A percentile compares a stretch with the other conserved stretches of the same genome.
Evolutionary conservation across 2,113 vertebrate species (phyloP).

Genomic region (Hippocampus barbouri): DNA sequence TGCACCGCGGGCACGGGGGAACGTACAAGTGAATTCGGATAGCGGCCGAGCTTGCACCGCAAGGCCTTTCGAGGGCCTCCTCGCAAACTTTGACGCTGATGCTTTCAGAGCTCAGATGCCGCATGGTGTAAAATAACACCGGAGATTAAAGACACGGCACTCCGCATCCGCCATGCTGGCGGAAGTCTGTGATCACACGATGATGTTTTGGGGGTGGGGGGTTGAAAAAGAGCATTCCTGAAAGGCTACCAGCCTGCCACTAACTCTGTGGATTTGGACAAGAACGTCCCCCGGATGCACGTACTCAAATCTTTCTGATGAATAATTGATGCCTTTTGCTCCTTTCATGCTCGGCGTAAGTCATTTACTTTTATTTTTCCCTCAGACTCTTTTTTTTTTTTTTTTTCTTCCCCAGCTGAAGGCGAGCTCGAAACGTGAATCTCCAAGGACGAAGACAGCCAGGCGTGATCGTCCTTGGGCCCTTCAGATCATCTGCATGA

Average conservation of each 20-base stretch:
- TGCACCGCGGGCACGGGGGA: neutral
- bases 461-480: neutral
- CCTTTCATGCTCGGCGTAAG: neutral
- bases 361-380: neutral
- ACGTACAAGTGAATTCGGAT: neutral
- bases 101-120: neutral
- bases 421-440: neutral
- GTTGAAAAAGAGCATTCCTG: neutral
- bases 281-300: neutral
- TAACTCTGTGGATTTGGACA: neutral
- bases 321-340: constrained; percentile 1
- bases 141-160: neutral
- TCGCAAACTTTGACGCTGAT: neutral
- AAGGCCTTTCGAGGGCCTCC: neutral
- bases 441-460: neutral
- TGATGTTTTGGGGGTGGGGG: constrained; percentile 2
- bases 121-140: neutral
- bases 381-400: neutral
- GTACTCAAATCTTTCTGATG: neutral
- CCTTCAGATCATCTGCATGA: neutral
- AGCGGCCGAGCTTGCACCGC: neutral
- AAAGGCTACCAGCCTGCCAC: neutral
- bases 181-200: neutral
- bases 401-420: neutral
- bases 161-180: neutral